These are phyloP conservation scores for Astatotilapia flaviijosephi DNA, from an alignment of 2,113 vertebrate genomes.

Conservation along the genomic window DNA sequence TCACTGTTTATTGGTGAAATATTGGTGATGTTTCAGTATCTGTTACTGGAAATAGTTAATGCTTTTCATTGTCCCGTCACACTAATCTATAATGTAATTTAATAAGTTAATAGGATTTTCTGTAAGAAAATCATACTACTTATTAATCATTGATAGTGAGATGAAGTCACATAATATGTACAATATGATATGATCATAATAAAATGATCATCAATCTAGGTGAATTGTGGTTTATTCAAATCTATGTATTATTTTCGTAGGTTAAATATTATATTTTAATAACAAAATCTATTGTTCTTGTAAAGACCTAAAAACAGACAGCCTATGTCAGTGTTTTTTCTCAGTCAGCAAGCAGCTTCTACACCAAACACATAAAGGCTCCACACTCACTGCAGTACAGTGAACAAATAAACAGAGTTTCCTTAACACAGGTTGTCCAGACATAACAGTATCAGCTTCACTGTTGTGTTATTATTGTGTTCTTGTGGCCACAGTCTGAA, in stretches of 20 bases:
- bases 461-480: not conserved
- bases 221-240: not conserved
- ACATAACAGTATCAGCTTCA: not conserved
- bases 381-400: not conserved
- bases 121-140: not conserved
- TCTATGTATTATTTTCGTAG: not conserved
- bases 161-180: not conserved
- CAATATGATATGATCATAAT: not conserved
- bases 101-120: not conserved
- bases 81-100: not conserved
- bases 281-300: not conserved
- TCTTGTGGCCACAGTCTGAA: not conserved
- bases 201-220: not conserved
- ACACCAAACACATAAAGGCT: not conserved
- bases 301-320: not conserved
- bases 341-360: not conserved
- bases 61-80: not conserved
- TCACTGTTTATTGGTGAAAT: slow-evolving; percentile 12
- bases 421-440: not conserved
- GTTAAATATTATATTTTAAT: not conserved
- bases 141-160: not conserved
- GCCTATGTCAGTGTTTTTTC: not conserved
- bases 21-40: not conserved
- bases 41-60: slow-evolving; percentile 1
- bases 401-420: not conserved